Conservation (phyloP, 2,888 invertebrate genomes). For the Atethmia centrago region DNA sequence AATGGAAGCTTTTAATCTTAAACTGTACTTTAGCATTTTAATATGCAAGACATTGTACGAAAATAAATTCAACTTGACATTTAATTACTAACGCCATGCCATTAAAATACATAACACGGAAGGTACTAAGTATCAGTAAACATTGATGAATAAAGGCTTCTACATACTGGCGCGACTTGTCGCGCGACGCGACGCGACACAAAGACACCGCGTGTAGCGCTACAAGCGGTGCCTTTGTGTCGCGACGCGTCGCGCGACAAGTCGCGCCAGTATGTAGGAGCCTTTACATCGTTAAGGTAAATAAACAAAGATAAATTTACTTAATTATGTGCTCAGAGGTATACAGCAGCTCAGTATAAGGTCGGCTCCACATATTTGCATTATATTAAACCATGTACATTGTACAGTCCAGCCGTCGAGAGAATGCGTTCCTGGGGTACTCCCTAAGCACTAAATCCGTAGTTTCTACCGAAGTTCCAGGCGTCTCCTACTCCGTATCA, state of each 20-base stretch:
- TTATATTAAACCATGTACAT: not conserved
- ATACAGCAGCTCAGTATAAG: conserved; percentile 15
- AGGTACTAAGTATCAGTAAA: conserved; percentile 43
- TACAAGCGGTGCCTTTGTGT: too few relatives aligned
- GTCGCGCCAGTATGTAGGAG: too few relatives aligned
- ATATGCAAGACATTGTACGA: conserved; percentile 16
- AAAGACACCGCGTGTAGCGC: too few relatives aligned
- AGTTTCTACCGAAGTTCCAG: too few relatives aligned
- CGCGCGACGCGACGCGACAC: too few relatives aligned
- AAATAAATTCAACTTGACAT: conserved; percentile 39
- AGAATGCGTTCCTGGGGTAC: too few relatives aligned
- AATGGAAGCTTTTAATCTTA: too few relatives aligned
- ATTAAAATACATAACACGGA: conserved; percentile 50
- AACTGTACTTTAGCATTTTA: conserved; percentile 25
- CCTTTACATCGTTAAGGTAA: conserved; percentile 20
- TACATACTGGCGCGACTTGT: too few relatives aligned
- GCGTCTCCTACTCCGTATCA: too few relatives aligned
- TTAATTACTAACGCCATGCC: conserved; percentile 30
- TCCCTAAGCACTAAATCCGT: too few relatives aligned
- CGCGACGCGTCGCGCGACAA: too few relatives aligned
- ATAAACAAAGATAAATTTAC: conserved; percentile 25
- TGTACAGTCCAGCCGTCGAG: too few relatives aligned
- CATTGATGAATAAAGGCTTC: conserved; percentile 32
- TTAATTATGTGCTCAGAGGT: conserved; percentile 9
- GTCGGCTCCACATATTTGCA: conserved; percentile 19